phyloP scores from a whole-genome alignment of 1,140 invertebrate species.

The Anadara kagoshimensis region DNA sequence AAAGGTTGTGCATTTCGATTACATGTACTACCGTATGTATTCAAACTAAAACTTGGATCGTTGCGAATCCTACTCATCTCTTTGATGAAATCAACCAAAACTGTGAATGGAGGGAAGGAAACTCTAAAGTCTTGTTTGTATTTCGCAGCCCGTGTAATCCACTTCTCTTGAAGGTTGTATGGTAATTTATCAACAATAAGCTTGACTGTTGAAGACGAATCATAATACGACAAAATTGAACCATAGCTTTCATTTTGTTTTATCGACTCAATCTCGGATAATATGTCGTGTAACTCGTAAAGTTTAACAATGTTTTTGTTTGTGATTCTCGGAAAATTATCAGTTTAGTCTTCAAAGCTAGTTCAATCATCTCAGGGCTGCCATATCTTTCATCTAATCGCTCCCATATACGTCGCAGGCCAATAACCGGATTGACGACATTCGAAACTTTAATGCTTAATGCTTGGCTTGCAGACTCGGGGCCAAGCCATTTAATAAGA shows the following conservation, averaged over 20 bases:
- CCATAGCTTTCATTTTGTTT: slow-evolving; percentile 12
- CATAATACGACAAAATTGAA: slow-evolving; percentile 20
- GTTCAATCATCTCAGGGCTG: slow-evolving; percentile 20
- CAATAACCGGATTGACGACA: background rate
- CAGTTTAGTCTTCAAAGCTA: slow-evolving; percentile 8
- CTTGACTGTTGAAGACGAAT: slow-evolving; percentile 27
- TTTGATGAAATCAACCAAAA: slow-evolving; percentile 13
- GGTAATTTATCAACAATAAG: slow-evolving; percentile 25
- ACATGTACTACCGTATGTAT: background rate
- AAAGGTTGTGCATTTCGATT: background rate
- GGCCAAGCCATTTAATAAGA: slow-evolving; percentile 28
- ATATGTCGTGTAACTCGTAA: slow-evolving; percentile 22
- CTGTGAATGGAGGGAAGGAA: slow-evolving; percentile 20
- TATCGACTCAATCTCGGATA: slow-evolving; percentile 15
- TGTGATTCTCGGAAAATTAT: slow-evolving; percentile 18
- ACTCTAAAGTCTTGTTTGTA: slow-evolving; percentile 15
- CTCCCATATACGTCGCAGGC: background rate
- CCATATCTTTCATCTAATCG: slow-evolving; percentile 17
- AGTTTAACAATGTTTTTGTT: slow-evolving; percentile 21
- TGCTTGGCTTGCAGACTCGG: slow-evolving; percentile 7
- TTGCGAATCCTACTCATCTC: slow-evolving; percentile 26
- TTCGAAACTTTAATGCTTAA: background rate
- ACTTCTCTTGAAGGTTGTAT: slow-evolving; percentile 32
- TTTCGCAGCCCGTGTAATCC: slow-evolving; percentile 20
- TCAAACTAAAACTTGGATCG: slow-evolving; percentile 31